phyloP scores from a whole-genome alignment of 2,888 invertebrate genomes.

The Cyclophora albipunctata region DNA sequence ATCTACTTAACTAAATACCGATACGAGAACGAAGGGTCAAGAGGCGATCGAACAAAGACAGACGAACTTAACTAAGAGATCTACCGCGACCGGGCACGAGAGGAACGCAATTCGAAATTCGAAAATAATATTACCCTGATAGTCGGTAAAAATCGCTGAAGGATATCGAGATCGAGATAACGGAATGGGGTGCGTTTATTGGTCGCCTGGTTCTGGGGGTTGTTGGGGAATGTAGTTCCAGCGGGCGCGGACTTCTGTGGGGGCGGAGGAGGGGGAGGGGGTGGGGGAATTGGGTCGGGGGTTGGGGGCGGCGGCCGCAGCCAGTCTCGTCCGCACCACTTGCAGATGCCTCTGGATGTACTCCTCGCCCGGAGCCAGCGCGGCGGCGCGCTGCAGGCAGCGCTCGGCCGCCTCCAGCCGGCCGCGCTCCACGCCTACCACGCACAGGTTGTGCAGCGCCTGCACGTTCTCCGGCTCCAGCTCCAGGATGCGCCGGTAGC shows the following conservation, averaged over 20 bases:
- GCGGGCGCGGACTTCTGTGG: constrained; percentile 57
- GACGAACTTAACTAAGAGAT: constrained; percentile 15
- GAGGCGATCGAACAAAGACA: no score
- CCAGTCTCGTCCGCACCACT: constrained; percentile 84
- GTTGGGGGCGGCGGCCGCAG: constrained; percentile 21
- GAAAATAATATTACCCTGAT: constrained; percentile 22
- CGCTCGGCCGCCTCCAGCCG: constrained; percentile 88
- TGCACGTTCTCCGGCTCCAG: constrained; percentile 94
- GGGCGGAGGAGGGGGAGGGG: constrained; percentile 23
- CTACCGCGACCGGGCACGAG: constrained; percentile 1
- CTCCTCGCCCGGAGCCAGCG: constrained; percentile 90
- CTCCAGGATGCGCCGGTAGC: constrained; percentile 90
- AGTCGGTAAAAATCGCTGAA: constrained; percentile 12
- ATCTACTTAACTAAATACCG: constrained; percentile 43
- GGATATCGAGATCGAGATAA: constrained; percentile 46
- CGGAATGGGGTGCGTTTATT: constrained; percentile 10
- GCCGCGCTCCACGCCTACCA: constrained; percentile 95
- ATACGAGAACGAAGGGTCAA: no score
- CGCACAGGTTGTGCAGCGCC: constrained; percentile 96
- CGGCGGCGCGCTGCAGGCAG: constrained; percentile 87
- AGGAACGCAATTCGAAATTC: constrained; percentile 9
- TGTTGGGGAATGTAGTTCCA: constrained; percentile 73
- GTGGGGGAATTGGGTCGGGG: constrained; percentile 1
- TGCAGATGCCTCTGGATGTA: constrained; percentile 93
- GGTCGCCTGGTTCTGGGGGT: constrained; percentile 64